A percentile compares a stretch with the other conserved stretches of the same genome.
These are phyloP conservation scores for Nibea coibor DNA, from an alignment of 2,113 vertebrate genomes.

Conservation along the genomic window DNA sequence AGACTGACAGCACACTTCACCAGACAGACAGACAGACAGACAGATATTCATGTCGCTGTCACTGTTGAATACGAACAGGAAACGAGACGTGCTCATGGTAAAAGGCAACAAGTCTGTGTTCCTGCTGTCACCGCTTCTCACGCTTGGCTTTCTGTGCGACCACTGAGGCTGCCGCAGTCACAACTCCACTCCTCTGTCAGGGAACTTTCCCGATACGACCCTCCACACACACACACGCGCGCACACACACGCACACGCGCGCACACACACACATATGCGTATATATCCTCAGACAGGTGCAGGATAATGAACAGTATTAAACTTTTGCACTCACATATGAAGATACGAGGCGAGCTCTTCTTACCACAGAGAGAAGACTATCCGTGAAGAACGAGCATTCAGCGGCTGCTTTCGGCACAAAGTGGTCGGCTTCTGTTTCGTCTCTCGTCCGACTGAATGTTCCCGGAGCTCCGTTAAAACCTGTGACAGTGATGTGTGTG, in stretches of 20 bases:
- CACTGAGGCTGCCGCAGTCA: conserved; percentile 47
- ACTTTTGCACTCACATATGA: conserved; percentile 39
- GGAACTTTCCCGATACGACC: conserved; percentile 40
- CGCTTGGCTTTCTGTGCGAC: conserved; percentile 7
- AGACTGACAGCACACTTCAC: background rate
- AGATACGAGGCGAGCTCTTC: conserved; percentile 44
- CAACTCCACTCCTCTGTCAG: background rate
- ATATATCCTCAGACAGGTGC: background rate
- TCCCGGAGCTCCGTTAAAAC: background rate
- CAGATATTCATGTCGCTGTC: background rate
- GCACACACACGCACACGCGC: background rate
- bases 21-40: background rate
- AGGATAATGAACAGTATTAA: background rate
- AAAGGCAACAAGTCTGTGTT: conserved; percentile 71
- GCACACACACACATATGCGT: background rate
- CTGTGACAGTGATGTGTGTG: background rate
- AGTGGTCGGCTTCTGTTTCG: conserved; percentile 38
- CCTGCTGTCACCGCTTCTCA: conserved; percentile 25
- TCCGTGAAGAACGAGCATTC: conserved; percentile 41
- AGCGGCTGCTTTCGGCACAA: conserved; percentile 21
- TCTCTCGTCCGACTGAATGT: background rate
- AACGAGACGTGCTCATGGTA: background rate
- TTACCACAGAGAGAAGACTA: conserved; percentile 57
- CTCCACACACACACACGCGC: background rate
- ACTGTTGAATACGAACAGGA: background rate